Evolutionary conservation across 2,888 invertebrate genomes (phyloP), one percentile per base, ranked within the genome.

Genomic region (Villa cingulata): DNA sequence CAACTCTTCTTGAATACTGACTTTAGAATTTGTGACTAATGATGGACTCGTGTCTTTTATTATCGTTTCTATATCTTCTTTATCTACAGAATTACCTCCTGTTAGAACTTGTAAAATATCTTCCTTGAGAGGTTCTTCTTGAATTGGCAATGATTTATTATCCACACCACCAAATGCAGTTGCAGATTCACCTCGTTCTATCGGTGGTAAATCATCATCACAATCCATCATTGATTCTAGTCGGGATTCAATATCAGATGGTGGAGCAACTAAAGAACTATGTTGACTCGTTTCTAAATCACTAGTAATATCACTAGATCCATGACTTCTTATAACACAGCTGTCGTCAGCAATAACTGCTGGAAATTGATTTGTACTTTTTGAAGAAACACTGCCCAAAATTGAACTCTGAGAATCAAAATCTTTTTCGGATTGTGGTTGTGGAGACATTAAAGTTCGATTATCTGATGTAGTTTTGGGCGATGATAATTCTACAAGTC

Each of bases 401-500:
- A 70, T 65, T 37, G 70, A 70, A 1, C 69, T 69, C 46, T 69
- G 62, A 2, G 66, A 69, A 49, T 69, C 68, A 23, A 69, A 68
- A 49, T 68, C 68, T 46, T 63, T 62, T 36, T 69, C 68, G 3
- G 67, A 65, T 18, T 76, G 73, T 38, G 76, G 74, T 42, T 75
- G 73, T 0, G 67, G 66, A 36, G 66, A 66, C 40, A 65, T 60
- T 43, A 74, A 62, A 32, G 74, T 72, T 57, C 71, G 71, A 45
- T 65, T 66, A 59, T 73, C 73, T 45, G 71, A 67, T 16, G 70
- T 73, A 48, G 73, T 72, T 45, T 70, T 62, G 37, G 78, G 78
- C 17, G 78, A 77, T 44, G 68, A 65, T 19, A 64, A 66, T 53
- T 68, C 67, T 45, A 67, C 65, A 50, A 66, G 66, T 6, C 58